Evolutionary conservation across 2,888 invertebrate species (phyloP).

Genomic region (Pelosia muscerda): DNA sequence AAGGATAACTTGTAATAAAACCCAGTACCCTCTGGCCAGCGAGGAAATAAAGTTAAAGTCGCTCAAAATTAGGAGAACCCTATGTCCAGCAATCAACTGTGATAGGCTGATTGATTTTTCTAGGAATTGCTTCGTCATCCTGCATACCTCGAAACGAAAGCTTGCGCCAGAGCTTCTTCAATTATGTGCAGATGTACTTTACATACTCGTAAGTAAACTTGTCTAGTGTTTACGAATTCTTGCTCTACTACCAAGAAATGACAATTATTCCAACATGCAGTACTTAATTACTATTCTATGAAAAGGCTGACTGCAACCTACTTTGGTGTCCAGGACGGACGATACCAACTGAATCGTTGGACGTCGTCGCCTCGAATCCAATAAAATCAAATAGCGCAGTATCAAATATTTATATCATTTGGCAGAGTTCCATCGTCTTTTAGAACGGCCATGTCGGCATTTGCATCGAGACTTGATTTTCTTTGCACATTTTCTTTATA

Average conservation of each 20-base stretch:
- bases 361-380: conserved; percentile 43
- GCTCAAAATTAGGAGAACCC: no score
- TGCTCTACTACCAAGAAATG: neutral
- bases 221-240: no score
- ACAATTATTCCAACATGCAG: neutral
- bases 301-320: conserved; percentile 14
- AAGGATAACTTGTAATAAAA: no score
- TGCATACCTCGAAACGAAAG: no score
- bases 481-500: conserved; percentile 30
- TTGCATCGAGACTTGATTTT: conserved; percentile 48
- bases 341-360: conserved; percentile 9
- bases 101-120: no score
- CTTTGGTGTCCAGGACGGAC: conserved; percentile 17
- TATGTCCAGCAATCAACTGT: no score
- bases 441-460: conserved; percentile 35
- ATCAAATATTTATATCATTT: conserved; percentile 71
- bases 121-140: no score
- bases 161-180: no score
- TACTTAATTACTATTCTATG: neutral
- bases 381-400: conserved; percentile 61
- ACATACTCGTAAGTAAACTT: no score
- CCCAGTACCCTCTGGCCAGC: no score
- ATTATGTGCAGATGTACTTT: no score
- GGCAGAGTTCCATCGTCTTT: conserved; percentile 61
- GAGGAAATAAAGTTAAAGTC: no score